A percentile compares a stretch with the other conserved stretches of the same genome.
Conservation (phyloP, 2,888 invertebrate species). For the Apamea epomidion region DNA sequence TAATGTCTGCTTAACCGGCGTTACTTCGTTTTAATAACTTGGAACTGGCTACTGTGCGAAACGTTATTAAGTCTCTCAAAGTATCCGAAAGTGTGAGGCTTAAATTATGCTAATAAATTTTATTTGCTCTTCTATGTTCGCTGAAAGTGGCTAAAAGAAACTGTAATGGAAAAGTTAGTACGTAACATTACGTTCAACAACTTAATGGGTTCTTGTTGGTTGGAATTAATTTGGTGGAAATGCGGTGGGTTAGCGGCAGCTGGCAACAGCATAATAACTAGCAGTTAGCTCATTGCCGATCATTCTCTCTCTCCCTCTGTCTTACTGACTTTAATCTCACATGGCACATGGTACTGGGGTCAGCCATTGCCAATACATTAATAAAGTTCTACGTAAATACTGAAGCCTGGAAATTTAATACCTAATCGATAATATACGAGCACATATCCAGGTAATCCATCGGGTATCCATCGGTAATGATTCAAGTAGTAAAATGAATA, state of each 20-base stretch:
- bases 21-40: conserved; percentile 55
- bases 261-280: background rate
- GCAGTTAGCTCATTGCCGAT: conserved; percentile 7
- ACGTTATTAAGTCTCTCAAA: conserved; percentile 52
- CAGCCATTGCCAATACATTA: background rate
- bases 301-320: background rate
- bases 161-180: conserved; percentile 49
- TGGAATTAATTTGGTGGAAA: conserved; percentile 35
- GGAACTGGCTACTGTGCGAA: conserved; percentile 16
- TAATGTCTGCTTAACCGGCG: conserved; percentile 52
- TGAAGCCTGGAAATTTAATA: background rate
- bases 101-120: conserved; percentile 54
- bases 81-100: conserved; percentile 34
- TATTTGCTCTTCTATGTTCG: conserved; percentile 40
- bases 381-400: background rate
- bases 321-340: background rate
- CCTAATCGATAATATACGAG: background rate
- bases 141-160: conserved; percentile 34
- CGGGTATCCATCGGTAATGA: too few relatives aligned
- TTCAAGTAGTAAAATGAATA: background rate
- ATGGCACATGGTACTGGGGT: background rate
- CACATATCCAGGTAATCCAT: background rate
- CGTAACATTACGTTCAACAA: conserved; percentile 36
- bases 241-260: conserved; percentile 9
- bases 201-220: conserved; percentile 34